Base-by-base conservation (phyloP, 2,888 invertebrate species). In the Erynnis tages region DNA sequence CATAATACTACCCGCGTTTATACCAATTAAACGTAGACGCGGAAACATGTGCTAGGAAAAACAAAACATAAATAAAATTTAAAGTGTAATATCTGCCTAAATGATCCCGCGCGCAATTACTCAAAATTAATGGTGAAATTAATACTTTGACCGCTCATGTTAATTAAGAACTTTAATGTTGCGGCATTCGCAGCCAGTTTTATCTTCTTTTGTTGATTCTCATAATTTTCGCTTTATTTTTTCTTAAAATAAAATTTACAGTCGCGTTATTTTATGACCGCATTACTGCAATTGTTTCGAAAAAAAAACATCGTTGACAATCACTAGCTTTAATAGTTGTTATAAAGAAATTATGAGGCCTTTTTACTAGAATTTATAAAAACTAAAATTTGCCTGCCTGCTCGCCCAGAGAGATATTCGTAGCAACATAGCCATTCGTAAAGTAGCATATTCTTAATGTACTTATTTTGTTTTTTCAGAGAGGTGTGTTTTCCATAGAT, bases 71-170 rank as follows among this genome's bases (percentile, higher is more conserved):
- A 86, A 83, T 79, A 84, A 67, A 79, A 81, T 83, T 83, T 79
- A 79, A 79, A 75, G 69, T 73, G 72, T 79, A 81, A 80, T 85
- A 80, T 82, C 78, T 78, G 73, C 69, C 75, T 73, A 76, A 86
- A 81, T 81, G 82, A 77, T 76, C 73, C 75, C 66, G 69, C 67
- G 71, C 69, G 79, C 81, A 86, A 86, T 89, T 87, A 88, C 71
- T 87, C 83, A 80, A 75, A 82, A 82, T 86, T 88, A 85, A 85
- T 85, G 86, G 80, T 73, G 86, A 87, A 88, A 87, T 85, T 84
- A 87, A 89, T 89, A 88, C 84, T 86, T 87, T 84, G 78, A 80
- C 80, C 79, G 84, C 72, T 79, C 76, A 73, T 79, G 82, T 82
- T 84, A 82, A 88, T 88, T 84, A 84, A 73, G 76, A 76, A 78